Base-by-base conservation (phyloP, 1,140 invertebrate genomes). In the Neelides sp. region DNA sequence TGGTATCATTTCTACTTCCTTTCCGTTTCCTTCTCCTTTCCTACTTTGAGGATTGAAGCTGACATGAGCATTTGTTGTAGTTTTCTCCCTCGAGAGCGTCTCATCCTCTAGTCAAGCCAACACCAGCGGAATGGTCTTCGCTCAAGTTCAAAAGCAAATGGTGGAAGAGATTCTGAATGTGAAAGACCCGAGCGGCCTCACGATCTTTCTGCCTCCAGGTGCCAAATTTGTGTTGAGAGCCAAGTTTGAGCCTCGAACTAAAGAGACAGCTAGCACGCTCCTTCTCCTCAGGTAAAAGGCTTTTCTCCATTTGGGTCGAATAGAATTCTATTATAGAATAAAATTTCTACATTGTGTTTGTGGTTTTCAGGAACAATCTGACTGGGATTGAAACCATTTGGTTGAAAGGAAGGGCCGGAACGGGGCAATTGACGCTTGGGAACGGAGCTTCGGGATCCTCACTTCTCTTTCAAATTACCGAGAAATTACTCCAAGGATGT, bases 351-450 rank as follows among this genome's bases (percentile, higher is more conserved):
- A n/a, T n/a, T n/a, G n/a, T 58, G 48, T 58, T 58, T 27, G 34
- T 64, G 35, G 37, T 63, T 57, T 65, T 59, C 67, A 83, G 91
- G 61, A 98, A 95, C 67, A 97, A 98, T 68, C 72, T 97, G 57
- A 97, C 92, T 1, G 79, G 90, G 39, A 69, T 96, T 58, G 92
- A 98, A 69, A 77, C 80, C 13, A 68, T 94, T 12, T 77, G 81
- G 56, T 63, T 97, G 24, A 77, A 77, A 40, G 91, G 89, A 0
- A 75, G 82, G 59, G 89, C 88, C 12, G 85, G 84, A 1, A 67
- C 78, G 55, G 86, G 89, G 8, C 78, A 86, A 65, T 83, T 97
- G 65, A 83, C 85, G 62, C 83, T 97, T 63, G 90, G 83, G n/a
- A 91, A 89, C 66, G 78, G 84, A 1, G 81, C 82, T 40, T 82